These are phyloP conservation scores for Pseudocheirus occidentalis DNA, from an alignment of 2,797 vertebrate species.

Conservation along the genomic window DNA sequence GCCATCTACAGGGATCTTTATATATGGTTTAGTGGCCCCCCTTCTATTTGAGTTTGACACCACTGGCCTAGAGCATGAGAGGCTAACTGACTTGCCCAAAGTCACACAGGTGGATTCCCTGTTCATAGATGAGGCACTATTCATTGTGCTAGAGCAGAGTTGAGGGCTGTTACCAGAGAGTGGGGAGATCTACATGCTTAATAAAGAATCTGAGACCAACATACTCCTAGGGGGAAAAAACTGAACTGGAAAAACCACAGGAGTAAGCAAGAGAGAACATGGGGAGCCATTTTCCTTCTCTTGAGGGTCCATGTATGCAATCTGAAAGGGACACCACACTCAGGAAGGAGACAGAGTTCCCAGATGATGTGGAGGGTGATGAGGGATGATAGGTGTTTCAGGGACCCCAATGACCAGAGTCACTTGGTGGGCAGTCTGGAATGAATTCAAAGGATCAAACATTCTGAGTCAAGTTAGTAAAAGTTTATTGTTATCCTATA, in stretches of 20 bases:
- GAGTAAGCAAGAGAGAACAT: not conserved
- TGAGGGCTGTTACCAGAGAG: not conserved
- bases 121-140: not conserved
- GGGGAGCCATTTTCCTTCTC: not conserved
- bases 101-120: not conserved
- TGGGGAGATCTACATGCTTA: not conserved
- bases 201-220: not conserved
- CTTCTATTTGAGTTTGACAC: not conserved
- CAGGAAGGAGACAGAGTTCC: not conserved
- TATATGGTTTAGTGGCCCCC: not conserved
- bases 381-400: no score
- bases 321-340: not conserved
- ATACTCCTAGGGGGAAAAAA: not conserved
- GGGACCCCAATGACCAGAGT: no score
- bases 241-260: not conserved
- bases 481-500: no score
- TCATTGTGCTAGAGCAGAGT: not conserved
- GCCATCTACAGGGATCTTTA: not conserved
- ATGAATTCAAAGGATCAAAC: no score
- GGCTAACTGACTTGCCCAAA: not conserved
- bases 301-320: not conserved
- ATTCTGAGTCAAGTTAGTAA: no score
- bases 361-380: not conserved
- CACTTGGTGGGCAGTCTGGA: no score
- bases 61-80: not conserved